Evolutionary conservation across 2,888 invertebrate genomes (phyloP), one percentile per base, ranked within the genome.

Genomic region (Mechanitis messenoides): DNA sequence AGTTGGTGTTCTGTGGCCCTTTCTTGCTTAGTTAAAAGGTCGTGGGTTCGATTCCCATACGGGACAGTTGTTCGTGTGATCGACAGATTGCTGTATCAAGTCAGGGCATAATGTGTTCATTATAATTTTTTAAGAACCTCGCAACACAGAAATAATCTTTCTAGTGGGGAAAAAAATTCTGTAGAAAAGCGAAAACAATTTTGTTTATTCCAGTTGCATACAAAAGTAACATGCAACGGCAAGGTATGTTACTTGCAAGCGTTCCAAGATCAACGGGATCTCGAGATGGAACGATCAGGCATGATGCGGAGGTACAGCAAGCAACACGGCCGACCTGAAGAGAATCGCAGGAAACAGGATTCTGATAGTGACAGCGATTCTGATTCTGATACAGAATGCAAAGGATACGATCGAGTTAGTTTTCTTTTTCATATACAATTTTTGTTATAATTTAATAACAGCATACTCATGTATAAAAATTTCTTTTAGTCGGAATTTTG

Each of bases 401-500:
- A 90, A 70, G 88, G 88, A 2, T 73, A 76, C 42, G 91, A 91
- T 67, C 79, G 91, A 79, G 92, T 92, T 67, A 84, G 84, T 71
- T 47, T 5, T n/a, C 1, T 46, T 45, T n/a, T 12, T 2, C 3
- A 20, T 33, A 50, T 42, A 60, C 9, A 20, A 33, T 42, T 53
- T 65, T 55, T 38, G 38, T 38, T 38, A 38, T 38, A 2, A 1
- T 38, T 38, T 2, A 38, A 38, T 42, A 9, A 0, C 3, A 42
- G 9, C n/a, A n/a, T 42, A 42, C 7, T 9, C 42, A 9, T n/a
- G 31, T 20, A 31, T 45, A 28, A 4, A 50, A 45, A 45, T 9
- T 47, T 11, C 1, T 71, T 75, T 12, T 78, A 91, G 91, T 87
- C 90, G 0, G 92, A 93, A 62, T 96, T 96, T 79, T 96, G 96